Evolutionary conservation across 1,140 invertebrate species (phyloP), one percentile per base, ranked within the genome.

Genomic region (Semibalanus balanoides): DNA sequence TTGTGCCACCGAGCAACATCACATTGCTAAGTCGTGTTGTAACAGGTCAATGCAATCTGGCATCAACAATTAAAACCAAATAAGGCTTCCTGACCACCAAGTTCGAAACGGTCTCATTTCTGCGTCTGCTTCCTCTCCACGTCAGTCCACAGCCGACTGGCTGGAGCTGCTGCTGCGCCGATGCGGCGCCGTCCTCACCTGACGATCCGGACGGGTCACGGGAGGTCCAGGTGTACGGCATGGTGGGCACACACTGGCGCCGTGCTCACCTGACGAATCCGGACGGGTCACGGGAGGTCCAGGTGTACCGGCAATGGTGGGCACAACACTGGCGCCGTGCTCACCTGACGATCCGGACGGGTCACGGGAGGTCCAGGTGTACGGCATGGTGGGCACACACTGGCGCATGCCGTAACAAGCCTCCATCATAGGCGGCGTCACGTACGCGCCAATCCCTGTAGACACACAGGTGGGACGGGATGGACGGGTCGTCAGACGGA

Each of bases 351-450:
- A 43, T 64, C 29, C 30, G 22, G 84, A 82, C 75, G 88, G 88
- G n/a, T 88, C 97, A 75, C 97, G 87, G 1, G 94, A 96, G 73
- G 93, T 93, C 96, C 96, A 99, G 3, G 95, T 97, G 84, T 95
- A 99, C 9, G 93, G 90, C 85, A 30, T 72, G 28, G 70, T 72
- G 28, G 70, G 28, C 70, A 72, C 70, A 11, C 28, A 30, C 70
- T 72, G 25, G 29, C 70, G 70, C 79, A 80, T 79, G 72, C 77
- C 77, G 76, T 80, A 80, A 43, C 96, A 94, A 14, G 95, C 93
- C 75, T 90, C 85, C 94, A 97, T 97, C 96, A 99, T 99, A 78
- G 97, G 93, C 11, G 95, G 93, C 0, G 95, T 97, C 71, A 98
- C 94, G 84, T 96, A 98, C 71, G 97, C 96, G 72, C 95, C 96